Evolutionary conservation across 2,888 invertebrate species (phyloP), one percentile per base, ranked within the genome.

Genomic region (Dicranocentrus wangi): DNA sequence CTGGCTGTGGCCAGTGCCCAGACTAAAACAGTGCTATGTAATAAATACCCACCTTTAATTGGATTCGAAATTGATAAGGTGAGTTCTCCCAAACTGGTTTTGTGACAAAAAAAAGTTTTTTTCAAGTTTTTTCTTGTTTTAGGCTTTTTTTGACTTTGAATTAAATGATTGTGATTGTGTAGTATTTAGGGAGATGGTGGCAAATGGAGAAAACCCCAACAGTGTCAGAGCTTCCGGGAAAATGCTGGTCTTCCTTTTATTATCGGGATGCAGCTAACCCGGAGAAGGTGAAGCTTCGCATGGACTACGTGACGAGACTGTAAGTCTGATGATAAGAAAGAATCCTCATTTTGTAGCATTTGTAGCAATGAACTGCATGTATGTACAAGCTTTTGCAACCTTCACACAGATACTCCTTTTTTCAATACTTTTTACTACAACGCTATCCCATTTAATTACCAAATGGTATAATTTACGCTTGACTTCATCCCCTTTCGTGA

Each of bases 151-250:
- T n/a, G n/a, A n/a, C n/a, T n/a, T n/a, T 51, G 19, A 3, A 17
- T 51, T n/a, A 2, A 51, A 3, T 42, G 5, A n/a, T 39, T 60
- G 42, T 17, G n/a, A 23, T 23, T 66, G 58, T 80, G 13, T 79
- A 87, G 87, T 87, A 87, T 70, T 83, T 87, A 78, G 87, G 87
- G 7, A 72, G 87, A 58, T 87, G 87, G 87, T 87, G 86, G 87
- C 87, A 87, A 81, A 87, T 87, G 84, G 87, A 87, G 75, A 87
- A 87, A 65, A 85, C 85, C 1, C 87, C 87, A 21, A 86, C 87
- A 2, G 85, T 86, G 3, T 87, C 87, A 55, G 87, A 87, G 53
- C 83, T 87, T n/a, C 87, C 87, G 7, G 87, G 87, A 32, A 86
- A 87, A 58, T 87, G 87, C 72, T 87, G 87, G 87, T 85, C 86